Conservation (phyloP, 2,888 invertebrate genomes). For the Globia sparganii region DNA sequence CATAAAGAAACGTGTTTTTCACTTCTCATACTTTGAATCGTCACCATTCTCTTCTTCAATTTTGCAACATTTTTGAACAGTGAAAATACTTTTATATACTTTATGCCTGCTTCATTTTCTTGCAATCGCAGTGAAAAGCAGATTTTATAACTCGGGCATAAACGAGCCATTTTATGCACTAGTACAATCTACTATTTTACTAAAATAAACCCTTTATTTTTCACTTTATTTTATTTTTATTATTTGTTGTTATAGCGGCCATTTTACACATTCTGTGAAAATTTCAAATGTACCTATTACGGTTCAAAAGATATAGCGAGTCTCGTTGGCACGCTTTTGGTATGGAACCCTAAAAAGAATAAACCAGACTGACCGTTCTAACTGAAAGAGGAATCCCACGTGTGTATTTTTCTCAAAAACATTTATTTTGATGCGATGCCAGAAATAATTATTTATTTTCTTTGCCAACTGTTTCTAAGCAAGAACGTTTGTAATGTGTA, state of each 20-base stretch:
- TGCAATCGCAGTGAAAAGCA: no score
- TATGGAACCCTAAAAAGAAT: not conserved
- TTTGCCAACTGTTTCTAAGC: constrained; percentile 9
- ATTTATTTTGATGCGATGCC: constrained; percentile 24
- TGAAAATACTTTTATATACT: no score
- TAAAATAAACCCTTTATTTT: not conserved
- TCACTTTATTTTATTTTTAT: not conserved
- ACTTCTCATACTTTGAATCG: no score
- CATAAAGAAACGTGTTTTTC: not conserved
- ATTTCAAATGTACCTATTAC: not conserved
- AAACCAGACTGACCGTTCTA: constrained; percentile 12
- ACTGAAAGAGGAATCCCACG: constrained; percentile 11
- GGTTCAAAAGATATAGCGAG: not conserved
- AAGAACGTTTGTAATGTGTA: not conserved
- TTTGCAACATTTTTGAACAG: no score
- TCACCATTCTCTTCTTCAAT: no score
- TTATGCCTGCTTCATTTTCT: no score
- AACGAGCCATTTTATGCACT: no score
- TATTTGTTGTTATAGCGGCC: not conserved
- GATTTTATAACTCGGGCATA: no score
- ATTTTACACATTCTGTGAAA: not conserved
- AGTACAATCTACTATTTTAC: no score
- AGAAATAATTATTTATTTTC: constrained; percentile 30
- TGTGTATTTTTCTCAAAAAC: constrained; percentile 8
- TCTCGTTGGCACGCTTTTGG: not conserved